Conservation (phyloP, 2,797 vertebrate species). For the Adrianichthys oophorus region DNA sequence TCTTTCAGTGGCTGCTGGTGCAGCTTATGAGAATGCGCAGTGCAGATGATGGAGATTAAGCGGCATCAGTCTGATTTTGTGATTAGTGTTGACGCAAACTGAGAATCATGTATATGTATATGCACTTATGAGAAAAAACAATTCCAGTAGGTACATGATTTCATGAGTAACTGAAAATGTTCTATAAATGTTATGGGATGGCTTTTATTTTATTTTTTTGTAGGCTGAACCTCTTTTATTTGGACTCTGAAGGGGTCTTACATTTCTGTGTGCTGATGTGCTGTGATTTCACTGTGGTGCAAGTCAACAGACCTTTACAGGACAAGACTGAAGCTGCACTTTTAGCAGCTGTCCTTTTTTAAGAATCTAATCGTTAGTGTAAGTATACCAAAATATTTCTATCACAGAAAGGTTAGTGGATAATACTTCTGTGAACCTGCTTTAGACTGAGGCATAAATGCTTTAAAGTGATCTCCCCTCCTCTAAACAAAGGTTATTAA, state of each 20-base stretch:
- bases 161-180: no score
- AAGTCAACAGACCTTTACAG: background rate
- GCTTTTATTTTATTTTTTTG: no score
- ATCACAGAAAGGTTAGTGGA: no score
- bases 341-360: conserved; percentile 29
- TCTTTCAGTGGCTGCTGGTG: conserved; percentile 33
- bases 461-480: no score
- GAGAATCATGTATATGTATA: background rate
- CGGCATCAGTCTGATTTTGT: conserved; percentile 5
- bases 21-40: conserved; percentile 13
- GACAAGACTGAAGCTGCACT: conserved; percentile 41
- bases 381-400: no score
- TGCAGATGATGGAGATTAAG: background rate
- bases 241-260: background rate
- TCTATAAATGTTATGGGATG: no score
- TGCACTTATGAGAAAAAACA: background rate
- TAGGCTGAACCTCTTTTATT: no score
- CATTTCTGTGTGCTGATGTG: background rate
- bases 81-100: background rate
- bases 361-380: no score
- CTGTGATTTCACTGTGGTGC: background rate
- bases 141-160: no score
- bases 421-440: no score
- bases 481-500: no score
- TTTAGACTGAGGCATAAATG: no score